A percentile compares a stretch with the other conserved stretches of the same genome.
Conservation (phyloP, 2,797 vertebrate species). For the Botia kubotai region DNA sequence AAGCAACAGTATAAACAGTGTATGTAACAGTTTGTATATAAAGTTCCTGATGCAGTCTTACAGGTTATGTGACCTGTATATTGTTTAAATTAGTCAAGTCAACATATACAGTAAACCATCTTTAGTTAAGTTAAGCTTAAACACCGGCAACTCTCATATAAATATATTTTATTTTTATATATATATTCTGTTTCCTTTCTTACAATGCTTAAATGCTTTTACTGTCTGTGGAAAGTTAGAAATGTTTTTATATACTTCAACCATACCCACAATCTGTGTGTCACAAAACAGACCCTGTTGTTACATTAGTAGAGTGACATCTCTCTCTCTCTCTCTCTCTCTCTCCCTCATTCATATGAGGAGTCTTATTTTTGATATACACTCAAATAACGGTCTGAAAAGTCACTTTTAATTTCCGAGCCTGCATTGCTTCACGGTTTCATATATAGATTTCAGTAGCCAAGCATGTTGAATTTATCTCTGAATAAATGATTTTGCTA, state of each 20-base stretch:
- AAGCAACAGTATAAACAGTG: neutral
- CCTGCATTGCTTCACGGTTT: neutral
- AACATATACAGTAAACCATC: too few relatives aligned
- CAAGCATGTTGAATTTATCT: neutral
- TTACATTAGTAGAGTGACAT: neutral
- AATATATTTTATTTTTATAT: too few relatives aligned
- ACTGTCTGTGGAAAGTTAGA: slow-evolving; percentile 27
- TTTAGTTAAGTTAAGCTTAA: too few relatives aligned
- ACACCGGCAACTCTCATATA: too few relatives aligned
- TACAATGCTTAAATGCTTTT: slow-evolving; percentile 15
- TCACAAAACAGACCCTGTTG: neutral
- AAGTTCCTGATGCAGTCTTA: too few relatives aligned
- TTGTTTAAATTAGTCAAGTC: too few relatives aligned
- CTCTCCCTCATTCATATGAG: neutral
- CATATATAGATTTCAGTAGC: neutral
- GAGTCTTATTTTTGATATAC: neutral
- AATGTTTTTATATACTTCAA: neutral
- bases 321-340: neutral
- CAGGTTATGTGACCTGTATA: too few relatives aligned
- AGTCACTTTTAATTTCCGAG: slow-evolving; percentile 8
- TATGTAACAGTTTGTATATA: neutral
- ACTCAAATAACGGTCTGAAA: slow-evolving; percentile 17
- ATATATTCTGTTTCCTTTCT: slow-evolving; percentile 4
- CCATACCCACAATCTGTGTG: too few relatives aligned
- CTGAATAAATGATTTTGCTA: neutral